Evolutionary conservation across 2,888 invertebrate genomes (phyloP).

Genomic region (Drosophila aldrichi): DNA sequence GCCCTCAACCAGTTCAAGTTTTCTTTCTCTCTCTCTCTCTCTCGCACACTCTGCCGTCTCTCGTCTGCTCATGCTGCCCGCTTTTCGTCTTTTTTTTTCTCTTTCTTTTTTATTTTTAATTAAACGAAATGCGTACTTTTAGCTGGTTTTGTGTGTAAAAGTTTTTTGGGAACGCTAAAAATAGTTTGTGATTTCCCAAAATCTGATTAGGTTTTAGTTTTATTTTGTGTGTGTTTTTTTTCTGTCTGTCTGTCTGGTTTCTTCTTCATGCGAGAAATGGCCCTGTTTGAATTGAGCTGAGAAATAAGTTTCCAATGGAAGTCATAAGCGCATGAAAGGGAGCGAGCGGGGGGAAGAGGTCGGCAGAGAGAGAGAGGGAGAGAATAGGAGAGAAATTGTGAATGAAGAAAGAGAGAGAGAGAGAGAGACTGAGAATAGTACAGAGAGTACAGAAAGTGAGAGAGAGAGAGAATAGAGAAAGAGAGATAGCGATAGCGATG

Average conservation of each 20-base stretch:
- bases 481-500: too few relatives aligned
- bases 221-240: not conserved
- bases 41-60: not conserved
- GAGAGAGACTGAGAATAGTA: too few relatives aligned
- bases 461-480: not conserved
- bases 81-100: too few relatives aligned
- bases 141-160: conserved; percentile 1
- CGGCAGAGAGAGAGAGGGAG: not conserved
- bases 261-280: not conserved
- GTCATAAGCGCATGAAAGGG: not conserved
- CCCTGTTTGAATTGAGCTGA: not conserved
- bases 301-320: not conserved
- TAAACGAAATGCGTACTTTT: conserved; percentile 24
- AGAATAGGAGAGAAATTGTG: too few relatives aligned
- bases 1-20: conserved; percentile 22
- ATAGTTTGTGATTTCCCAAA: conserved; percentile 12
- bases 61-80: not conserved
- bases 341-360: too few relatives aligned
- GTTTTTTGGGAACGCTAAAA: conserved; percentile 14
- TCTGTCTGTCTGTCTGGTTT: not conserved
- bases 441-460: not conserved
- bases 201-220: conserved; percentile 12
- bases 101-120: conserved; percentile 17
- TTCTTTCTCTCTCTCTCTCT: not conserved
- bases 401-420: not conserved